Percentiles rank a stretch among this genome's conserved stretches.
phyloP scores from a whole-genome alignment of 2,888 invertebrate genomes.

The Linnaemya tessellans region DNA sequence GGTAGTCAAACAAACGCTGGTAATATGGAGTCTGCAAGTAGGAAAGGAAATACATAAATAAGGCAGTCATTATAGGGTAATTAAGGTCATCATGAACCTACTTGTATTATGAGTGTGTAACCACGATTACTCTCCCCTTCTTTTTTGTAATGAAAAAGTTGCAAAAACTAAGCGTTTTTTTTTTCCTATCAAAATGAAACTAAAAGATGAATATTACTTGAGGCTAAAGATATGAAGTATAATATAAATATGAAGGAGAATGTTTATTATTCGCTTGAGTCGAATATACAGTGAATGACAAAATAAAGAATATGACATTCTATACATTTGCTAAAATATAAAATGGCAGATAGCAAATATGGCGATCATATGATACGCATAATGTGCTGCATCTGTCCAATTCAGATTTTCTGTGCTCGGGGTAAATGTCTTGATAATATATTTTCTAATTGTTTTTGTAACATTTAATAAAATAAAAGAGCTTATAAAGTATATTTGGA shows the following conservation, averaged over 20 bases:
- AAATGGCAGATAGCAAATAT: no score
- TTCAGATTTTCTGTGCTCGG: no score
- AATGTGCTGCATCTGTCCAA: no score
- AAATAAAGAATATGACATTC: no score
- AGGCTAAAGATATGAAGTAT: conserved; percentile 23
- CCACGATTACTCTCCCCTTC: conserved; percentile 4
- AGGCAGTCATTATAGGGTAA: conserved; percentile 69
- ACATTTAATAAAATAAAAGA: no score
- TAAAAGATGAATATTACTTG: conserved; percentile 25
- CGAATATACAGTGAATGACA: neutral
- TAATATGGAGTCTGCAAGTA: conserved; percentile 26
- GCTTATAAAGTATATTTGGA: no score
- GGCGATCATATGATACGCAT: no score
- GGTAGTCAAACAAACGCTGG: conserved; percentile 31
- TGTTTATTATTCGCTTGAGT: neutral
- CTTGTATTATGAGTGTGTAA: conserved; percentile 60
- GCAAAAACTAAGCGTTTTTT: conserved; percentile 6
- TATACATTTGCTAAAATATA: no score
- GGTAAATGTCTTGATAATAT: no score
- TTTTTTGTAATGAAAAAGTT: neutral
- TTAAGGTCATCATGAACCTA: conserved; percentile 65
- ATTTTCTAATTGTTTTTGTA: no score
- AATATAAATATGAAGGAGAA: neutral
- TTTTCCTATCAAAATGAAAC: conserved; percentile 44
- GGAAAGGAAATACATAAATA: conserved; percentile 54